Evolutionary conservation across 2,113 vertebrate species (phyloP).

Genomic region (Cercocebus atys): DNA sequence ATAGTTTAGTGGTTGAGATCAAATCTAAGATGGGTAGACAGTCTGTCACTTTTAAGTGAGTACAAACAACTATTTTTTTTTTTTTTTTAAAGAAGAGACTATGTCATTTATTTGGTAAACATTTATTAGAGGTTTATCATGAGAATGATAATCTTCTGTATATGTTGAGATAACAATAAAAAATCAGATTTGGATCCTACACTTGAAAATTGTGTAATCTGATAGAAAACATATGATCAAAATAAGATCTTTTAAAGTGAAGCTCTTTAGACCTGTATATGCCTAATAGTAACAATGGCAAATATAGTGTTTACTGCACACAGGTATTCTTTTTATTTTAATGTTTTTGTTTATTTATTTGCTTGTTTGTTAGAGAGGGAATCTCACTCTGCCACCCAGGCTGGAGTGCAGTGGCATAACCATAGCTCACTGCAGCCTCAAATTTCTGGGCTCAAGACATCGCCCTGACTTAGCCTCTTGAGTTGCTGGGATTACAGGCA

Average conservation of each 20-base stretch:
- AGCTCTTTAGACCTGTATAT: not conserved
- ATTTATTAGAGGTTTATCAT: not conserved
- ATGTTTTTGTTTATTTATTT: too few species aligned
- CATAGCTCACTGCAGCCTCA: too few species aligned
- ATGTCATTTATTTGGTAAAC: not conserved
- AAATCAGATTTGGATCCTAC: not conserved
- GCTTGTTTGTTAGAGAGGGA: too few species aligned
- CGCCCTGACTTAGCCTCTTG: too few species aligned
- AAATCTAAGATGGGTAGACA: not conserved
- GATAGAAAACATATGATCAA: not conserved
- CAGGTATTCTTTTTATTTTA: too few species aligned
- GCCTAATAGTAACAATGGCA: not conserved
- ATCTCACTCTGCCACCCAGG: too few species aligned
- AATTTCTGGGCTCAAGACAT: too few species aligned
- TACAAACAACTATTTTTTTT: not conserved
- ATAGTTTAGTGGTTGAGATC: not conserved
- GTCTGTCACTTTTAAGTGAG: not conserved
- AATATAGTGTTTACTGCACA: not conserved
- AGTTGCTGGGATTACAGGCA: too few species aligned
- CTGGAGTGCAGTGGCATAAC: too few species aligned
- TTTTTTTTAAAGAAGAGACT: not conserved
- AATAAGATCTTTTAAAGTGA: not conserved
- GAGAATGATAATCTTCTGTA: not conserved
- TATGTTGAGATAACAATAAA: not conserved
- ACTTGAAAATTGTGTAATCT: not conserved